A percentile compares a stretch with the other conserved stretches of the same genome.
These are phyloP conservation scores for Amniataba percoides DNA, from an alignment of 2,797 vertebrate genomes.

Conservation along the genomic window DNA sequence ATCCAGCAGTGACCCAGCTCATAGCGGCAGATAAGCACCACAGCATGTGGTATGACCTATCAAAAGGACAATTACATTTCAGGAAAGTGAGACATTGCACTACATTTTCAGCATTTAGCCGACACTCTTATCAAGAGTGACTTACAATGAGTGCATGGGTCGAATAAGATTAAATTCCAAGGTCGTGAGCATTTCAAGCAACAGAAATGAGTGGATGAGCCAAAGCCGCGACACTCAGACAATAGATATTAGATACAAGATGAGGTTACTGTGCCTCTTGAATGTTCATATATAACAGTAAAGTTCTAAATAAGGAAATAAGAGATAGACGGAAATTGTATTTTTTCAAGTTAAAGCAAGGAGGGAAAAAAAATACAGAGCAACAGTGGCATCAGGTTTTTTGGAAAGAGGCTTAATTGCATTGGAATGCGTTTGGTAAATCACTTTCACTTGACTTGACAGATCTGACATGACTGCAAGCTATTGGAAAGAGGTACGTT, in stretches of 20 bases:
- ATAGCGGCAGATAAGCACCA: conserved; percentile 55
- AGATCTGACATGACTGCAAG: not conserved
- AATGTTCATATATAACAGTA: conserved; percentile 46
- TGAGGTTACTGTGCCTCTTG: conserved; percentile 45
- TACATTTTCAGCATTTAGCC: conserved; percentile 68
- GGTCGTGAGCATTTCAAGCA: conserved; percentile 70
- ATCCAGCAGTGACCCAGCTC: conserved; percentile 53
- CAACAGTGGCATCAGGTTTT: not conserved
- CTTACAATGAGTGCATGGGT: conserved; percentile 73
- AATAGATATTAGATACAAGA: conserved; percentile 61
- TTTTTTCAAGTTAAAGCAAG: not conserved
- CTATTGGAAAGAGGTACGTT: not conserved
- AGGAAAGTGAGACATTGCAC: conserved; percentile 68
- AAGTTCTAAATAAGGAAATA: conserved; percentile 40
- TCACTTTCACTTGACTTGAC: conserved; percentile 9
- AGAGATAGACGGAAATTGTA: not conserved
- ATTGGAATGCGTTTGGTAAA: not conserved
- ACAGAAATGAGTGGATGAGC: conserved; percentile 63
- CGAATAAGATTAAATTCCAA: conserved; percentile 80
- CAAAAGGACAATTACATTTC: conserved; percentile 77
- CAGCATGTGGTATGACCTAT: conserved; percentile 58
- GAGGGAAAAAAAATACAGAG: too few species aligned
- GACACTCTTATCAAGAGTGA: conserved; percentile 71
- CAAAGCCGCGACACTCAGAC: conserved; percentile 57
- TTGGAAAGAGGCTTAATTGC: not conserved